phyloP scores from a whole-genome alignment of 2,113 vertebrate species.

The Alces alces region DNA sequence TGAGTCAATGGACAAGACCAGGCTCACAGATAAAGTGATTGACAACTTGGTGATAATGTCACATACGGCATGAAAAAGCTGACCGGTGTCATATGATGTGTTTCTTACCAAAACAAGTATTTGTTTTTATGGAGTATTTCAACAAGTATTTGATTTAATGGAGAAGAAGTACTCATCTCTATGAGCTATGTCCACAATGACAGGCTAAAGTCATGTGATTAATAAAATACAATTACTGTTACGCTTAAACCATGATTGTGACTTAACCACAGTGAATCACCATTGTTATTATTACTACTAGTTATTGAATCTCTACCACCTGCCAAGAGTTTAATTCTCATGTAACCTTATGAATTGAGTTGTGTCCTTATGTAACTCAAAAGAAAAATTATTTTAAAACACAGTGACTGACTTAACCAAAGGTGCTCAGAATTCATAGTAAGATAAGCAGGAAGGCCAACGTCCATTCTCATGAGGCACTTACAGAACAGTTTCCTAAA shows the following conservation, averaged over 20 bases:
- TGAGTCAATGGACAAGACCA: neutral
- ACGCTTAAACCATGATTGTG: neutral
- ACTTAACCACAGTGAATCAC: neutral
- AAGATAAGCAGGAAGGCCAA: neutral
- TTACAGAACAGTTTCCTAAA: neutral
- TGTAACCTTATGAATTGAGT: neutral
- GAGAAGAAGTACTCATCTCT: neutral
- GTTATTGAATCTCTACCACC: neutral
- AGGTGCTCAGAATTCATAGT: neutral
- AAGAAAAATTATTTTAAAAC: neutral
- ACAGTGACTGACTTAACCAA: neutral
- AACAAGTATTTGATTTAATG: neutral
- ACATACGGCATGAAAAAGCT: neutral
- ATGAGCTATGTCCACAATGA: neutral
- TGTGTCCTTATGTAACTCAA: neutral
- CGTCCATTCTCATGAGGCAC: neutral
- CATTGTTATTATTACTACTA: neutral
- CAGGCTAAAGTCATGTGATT: neutral
- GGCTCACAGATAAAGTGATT: neutral
- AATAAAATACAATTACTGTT: neutral
- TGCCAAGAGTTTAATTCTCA: neutral
- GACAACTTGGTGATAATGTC: neutral
- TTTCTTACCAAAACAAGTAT: neutral
- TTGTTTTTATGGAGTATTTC: neutral
- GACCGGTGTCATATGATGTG: neutral